phyloP scores from a whole-genome alignment of 2,888 invertebrate species.

The Eudasyphora cyanicolor region DNA sequence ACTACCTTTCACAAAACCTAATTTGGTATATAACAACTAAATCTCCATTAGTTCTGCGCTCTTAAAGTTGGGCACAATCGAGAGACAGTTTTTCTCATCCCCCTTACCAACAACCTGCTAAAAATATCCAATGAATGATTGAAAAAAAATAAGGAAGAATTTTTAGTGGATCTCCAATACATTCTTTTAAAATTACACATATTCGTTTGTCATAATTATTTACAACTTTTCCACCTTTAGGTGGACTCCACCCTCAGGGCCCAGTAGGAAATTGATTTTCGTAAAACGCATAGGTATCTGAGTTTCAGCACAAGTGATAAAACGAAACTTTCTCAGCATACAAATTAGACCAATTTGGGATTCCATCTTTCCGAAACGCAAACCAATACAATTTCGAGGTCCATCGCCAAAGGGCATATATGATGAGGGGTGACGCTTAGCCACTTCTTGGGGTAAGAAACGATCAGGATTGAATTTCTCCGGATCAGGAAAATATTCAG shows the following conservation, averaged over 20 bases:
- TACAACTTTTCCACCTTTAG: conserved; percentile 64
- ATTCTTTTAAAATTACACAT: neutral
- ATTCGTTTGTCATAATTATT: neutral
- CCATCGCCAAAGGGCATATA: conserved; percentile 76
- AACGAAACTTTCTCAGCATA: conserved; percentile 62
- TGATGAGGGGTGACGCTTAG: conserved; percentile 79
- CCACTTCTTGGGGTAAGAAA: conserved; percentile 82
- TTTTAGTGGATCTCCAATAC: neutral
- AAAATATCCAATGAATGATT: neutral
- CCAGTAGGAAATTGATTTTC: conserved; percentile 48
- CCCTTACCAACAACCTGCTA: conserved; percentile 15
- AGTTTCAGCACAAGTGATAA: conserved; percentile 54
- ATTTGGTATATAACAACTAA: too few relatives aligned
- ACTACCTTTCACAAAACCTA: too few relatives aligned
- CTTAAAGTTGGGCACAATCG: too few relatives aligned
- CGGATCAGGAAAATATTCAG: conserved; percentile 83
- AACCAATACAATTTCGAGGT: conserved; percentile 75
- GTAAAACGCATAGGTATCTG: conserved; percentile 57
- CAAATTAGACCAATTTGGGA: conserved; percentile 70
- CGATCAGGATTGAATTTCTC: conserved; percentile 84
- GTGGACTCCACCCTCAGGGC: conserved; percentile 47
- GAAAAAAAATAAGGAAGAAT: neutral
- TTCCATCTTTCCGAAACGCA: conserved; percentile 73
- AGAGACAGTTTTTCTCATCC: too few relatives aligned
- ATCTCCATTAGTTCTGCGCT: neutral